Percentiles rank a stretch among this genome's conserved stretches.
Evolutionary conservation across 2,113 vertebrate genomes (phyloP).

Genomic region (Acanthochromis polyacanthus): DNA sequence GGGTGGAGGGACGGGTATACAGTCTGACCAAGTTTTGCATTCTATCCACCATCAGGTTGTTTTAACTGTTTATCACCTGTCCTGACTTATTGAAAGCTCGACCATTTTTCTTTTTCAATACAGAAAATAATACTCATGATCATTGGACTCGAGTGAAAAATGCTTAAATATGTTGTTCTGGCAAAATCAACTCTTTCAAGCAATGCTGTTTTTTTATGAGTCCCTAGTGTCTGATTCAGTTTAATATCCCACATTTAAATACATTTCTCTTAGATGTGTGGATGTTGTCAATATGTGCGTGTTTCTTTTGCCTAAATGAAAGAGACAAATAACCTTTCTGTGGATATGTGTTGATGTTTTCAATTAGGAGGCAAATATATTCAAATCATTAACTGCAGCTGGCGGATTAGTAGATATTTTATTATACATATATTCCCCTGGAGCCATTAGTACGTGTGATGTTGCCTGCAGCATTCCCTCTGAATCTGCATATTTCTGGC

Average conservation of each 20-base stretch:
- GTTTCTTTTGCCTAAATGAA: slow-evolving; percentile 24
- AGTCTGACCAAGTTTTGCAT: too few species aligned
- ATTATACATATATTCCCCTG: slow-evolving; percentile 40
- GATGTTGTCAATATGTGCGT: slow-evolving; percentile 23
- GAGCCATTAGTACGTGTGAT: slow-evolving; percentile 33
- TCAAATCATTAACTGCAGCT: slow-evolving; percentile 52
- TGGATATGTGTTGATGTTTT: slow-evolving; percentile 50
- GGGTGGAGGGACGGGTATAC: too few species aligned
- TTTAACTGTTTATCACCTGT: too few species aligned
- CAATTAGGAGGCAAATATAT: slow-evolving; percentile 52
- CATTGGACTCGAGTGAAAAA: not conserved
- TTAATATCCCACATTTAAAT: slow-evolving; percentile 41
- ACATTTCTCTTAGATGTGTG: slow-evolving; percentile 7
- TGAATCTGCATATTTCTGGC: slow-evolving; percentile 47
- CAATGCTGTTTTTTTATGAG: not conserved
- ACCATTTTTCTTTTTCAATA: not conserved
- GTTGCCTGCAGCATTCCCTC: slow-evolving; percentile 33
- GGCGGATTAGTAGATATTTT: slow-evolving; percentile 48
- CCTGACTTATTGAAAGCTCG: too few species aligned
- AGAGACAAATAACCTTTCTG: slow-evolving; percentile 20
- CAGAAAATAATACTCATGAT: not conserved
- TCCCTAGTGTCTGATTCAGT: slow-evolving; percentile 14
- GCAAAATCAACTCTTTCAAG: not conserved
- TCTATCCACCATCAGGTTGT: too few species aligned
- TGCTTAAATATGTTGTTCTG: not conserved